Evolutionary conservation across 2,797 vertebrate genomes (phyloP).

Genomic region (Danio aesculapii): DNA sequence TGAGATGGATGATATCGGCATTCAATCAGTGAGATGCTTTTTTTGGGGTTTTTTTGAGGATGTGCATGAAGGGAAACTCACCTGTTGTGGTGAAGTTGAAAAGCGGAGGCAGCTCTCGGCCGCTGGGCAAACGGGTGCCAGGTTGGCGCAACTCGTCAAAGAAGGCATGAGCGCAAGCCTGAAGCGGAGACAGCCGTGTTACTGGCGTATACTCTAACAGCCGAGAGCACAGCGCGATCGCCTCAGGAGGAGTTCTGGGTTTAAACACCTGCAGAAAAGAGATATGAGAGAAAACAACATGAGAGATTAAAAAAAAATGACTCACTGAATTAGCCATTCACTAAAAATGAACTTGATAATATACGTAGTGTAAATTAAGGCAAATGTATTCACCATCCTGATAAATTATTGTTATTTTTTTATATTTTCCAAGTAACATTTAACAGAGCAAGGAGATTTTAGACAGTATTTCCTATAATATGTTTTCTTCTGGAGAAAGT

Average conservation of each 20-base stretch:
- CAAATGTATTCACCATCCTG: no score
- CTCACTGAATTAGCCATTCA: background rate
- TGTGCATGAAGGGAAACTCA: slow-evolving; percentile 46
- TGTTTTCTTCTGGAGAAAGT: no score
- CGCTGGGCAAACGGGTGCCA: slow-evolving; percentile 84
- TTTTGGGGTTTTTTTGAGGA: no score
- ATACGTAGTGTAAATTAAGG: no score
- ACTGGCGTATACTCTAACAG: slow-evolving; percentile 90
- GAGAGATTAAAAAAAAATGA: background rate
- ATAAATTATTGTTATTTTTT: no score
- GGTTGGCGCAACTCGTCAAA: slow-evolving; percentile 89
- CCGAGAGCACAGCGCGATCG: slow-evolving; percentile 87
- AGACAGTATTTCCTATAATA: no score
- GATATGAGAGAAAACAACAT: background rate
- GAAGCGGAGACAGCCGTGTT: slow-evolving; percentile 85
- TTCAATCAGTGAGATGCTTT: background rate
- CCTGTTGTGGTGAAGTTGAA: slow-evolving; percentile 90
- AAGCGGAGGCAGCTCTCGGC: slow-evolving; percentile 86
- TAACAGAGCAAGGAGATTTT: no score
- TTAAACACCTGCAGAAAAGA: slow-evolving; percentile 84
- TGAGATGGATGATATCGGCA: background rate
- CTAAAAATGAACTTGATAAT: background rate
- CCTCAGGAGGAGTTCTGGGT: slow-evolving; percentile 87
- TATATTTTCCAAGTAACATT: no score
- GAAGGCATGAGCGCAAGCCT: slow-evolving; percentile 89